These are phyloP conservation scores for Parapsyche elsis DNA, from an alignment of 1,140 invertebrate species.

Conservation along the genomic window DNA sequence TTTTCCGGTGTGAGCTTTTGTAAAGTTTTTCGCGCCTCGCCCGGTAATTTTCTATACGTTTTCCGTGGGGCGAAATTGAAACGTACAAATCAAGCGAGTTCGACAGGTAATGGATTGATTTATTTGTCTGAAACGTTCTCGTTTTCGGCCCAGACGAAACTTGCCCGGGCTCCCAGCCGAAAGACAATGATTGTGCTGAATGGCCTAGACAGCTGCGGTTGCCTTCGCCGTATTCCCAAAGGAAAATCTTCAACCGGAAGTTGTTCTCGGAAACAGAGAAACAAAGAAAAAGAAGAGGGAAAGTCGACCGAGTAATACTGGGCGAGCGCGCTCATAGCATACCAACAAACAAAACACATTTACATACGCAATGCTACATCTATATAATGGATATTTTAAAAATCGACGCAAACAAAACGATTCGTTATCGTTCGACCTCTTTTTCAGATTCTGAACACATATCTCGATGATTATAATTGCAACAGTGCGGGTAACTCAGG, in stretches of 20 bases:
- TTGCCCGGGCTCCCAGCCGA: background rate
- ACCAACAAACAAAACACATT: too few species aligned
- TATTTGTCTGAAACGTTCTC: conserved; percentile 24
- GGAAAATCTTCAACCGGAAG: conserved; percentile 12
- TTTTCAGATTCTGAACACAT: too few species aligned
- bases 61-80: conserved; percentile 1
- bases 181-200: conserved; percentile 32
- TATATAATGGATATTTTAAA: too few species aligned
- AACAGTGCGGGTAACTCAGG: too few species aligned
- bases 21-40: background rate
- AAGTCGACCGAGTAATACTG: background rate
- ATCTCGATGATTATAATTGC: too few species aligned
- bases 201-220: conserved; percentile 29
- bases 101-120: conserved; percentile 30
- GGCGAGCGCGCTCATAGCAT: background rate
- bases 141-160: background rate
- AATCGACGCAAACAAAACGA: too few species aligned
- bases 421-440: too few species aligned
- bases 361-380: too few species aligned
- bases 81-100: conserved; percentile 33
- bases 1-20: background rate
- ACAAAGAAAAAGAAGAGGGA: background rate
- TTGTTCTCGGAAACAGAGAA: background rate
- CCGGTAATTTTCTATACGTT: background rate
- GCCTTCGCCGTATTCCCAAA: conserved; percentile 16